phyloP scores from a whole-genome alignment of 2,888 invertebrate species.

The Linnaemya vulpina region DNA sequence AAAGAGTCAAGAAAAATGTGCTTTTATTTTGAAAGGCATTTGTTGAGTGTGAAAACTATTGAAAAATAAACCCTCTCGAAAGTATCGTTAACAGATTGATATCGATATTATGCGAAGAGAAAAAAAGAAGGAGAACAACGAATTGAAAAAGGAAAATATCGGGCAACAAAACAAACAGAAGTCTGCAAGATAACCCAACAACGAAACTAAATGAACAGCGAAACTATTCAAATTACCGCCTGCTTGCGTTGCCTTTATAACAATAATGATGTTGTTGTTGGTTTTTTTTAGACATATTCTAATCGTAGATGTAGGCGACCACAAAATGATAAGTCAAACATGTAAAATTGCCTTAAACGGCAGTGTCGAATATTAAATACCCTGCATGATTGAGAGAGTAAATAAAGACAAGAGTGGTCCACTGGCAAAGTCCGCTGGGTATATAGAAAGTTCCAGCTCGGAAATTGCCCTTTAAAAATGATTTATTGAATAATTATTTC shows the following conservation, averaged over 20 bases:
- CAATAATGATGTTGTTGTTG: background rate
- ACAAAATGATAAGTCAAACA: background rate
- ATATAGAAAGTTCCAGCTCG: too few species aligned
- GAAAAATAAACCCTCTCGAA: conserved; percentile 72
- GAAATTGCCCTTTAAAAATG: too few species aligned
- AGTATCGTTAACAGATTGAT: conserved; percentile 80
- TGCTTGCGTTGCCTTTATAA: conserved; percentile 45
- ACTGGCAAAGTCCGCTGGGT: too few species aligned
- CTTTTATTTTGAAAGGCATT: conserved; percentile 68
- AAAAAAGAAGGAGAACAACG: background rate
- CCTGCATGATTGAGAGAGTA: too few species aligned
- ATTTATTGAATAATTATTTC: too few species aligned
- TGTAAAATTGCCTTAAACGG: background rate
- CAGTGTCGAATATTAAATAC: background rate
- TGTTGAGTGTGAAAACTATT: conserved; percentile 72
- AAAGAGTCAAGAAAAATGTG: conserved; percentile 36
- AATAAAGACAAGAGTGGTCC: too few species aligned
- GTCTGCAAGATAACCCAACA: conserved; percentile 46
- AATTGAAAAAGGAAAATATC: conserved; percentile 33
- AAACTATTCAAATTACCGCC: conserved; percentile 52
- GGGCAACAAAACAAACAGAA: conserved; percentile 24
- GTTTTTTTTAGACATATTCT: background rate
- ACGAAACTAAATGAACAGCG: conserved; percentile 37
- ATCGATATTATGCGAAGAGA: conserved; percentile 72
- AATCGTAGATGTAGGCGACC: background rate